Percentiles rank a stretch among this genome's conserved stretches.
phyloP scores from a whole-genome alignment of 2,888 invertebrate genomes.

The Nomada ferruginata region DNA sequence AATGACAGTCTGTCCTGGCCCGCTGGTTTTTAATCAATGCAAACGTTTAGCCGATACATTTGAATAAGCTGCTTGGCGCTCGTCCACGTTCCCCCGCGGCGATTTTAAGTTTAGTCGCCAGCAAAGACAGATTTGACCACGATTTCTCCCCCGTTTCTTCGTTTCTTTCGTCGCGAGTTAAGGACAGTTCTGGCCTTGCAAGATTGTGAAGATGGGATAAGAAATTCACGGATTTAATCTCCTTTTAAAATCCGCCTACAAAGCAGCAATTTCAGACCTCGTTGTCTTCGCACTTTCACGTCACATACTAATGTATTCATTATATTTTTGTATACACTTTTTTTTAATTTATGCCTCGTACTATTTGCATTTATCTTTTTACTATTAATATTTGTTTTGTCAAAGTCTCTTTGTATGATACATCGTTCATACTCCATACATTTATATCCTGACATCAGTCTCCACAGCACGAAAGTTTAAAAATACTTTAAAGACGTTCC shows the following conservation, averaged over 20 bases:
- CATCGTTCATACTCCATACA: no score
- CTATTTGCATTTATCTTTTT: no score
- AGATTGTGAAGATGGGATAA: no score
- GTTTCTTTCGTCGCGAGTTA: neutral
- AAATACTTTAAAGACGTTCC: slow-evolving; percentile 7
- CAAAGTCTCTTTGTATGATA: neutral
- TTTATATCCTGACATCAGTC: neutral
- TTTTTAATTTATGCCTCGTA: no score
- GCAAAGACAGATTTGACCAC: slow-evolving; percentile 1
- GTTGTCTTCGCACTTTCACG: no score
- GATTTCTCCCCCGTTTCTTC: neutral
- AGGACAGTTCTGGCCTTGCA: no score
- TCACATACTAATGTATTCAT: no score
- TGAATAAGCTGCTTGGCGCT: slow-evolving; percentile 32
- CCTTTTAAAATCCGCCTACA: no score
- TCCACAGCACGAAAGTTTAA: neutral
- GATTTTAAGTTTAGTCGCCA: slow-evolving; percentile 30
- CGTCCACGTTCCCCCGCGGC: neutral
- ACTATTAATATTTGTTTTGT: neutral
- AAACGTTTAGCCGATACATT: slow-evolving; percentile 55
- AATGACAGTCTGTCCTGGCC: slow-evolving; percentile 42
- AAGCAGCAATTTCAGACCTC: no score
- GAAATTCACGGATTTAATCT: no score
- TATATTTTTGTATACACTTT: no score
- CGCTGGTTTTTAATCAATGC: slow-evolving; percentile 49